Percentiles rank a stretch among this genome's conserved stretches.
Evolutionary conservation across 1,140 invertebrate species (phyloP).

Genomic region (Platorchestia sp.): DNA sequence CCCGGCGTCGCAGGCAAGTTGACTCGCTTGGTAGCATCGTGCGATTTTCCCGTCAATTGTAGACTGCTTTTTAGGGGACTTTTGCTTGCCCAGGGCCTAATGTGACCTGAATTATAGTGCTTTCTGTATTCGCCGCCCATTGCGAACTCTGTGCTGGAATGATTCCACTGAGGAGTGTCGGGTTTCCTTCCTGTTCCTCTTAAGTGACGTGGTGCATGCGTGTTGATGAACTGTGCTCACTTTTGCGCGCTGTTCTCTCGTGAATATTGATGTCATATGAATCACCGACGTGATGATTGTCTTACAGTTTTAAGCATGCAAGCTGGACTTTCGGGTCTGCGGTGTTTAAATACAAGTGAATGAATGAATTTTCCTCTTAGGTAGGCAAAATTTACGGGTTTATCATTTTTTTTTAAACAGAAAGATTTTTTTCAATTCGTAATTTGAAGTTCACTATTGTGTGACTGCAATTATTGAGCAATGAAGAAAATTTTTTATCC

Average conservation of each 20-base stretch:
- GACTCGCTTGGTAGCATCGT: not conserved
- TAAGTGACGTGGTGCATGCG: not conserved
- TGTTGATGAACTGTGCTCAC: not conserved
- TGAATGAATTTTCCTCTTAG: no score
- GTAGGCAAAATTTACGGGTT: no score
- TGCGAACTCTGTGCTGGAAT: not conserved
- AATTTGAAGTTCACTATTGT: no score
- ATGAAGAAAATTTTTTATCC: no score
- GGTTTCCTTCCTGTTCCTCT: not conserved
- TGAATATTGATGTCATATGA: not conserved
- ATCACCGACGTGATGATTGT: not conserved
- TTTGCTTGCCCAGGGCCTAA: not conserved
- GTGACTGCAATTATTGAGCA: no score
- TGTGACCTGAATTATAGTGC: not conserved
- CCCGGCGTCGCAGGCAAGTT: not conserved
- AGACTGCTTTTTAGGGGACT: not conserved
- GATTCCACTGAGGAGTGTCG: not conserved
- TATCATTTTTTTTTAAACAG: no score
- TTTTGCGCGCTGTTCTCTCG: not conserved
- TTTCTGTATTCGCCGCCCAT: not conserved
- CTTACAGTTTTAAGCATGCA: not conserved
- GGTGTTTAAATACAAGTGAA: not conserved
- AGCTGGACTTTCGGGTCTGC: not conserved
- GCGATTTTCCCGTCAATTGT: not conserved
- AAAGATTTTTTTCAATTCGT: no score